Percentiles rank a stretch among this genome's conserved stretches.
Evolutionary conservation across 2,113 vertebrate genomes (phyloP).

Genomic region (Mastomys natalensis): DNA sequence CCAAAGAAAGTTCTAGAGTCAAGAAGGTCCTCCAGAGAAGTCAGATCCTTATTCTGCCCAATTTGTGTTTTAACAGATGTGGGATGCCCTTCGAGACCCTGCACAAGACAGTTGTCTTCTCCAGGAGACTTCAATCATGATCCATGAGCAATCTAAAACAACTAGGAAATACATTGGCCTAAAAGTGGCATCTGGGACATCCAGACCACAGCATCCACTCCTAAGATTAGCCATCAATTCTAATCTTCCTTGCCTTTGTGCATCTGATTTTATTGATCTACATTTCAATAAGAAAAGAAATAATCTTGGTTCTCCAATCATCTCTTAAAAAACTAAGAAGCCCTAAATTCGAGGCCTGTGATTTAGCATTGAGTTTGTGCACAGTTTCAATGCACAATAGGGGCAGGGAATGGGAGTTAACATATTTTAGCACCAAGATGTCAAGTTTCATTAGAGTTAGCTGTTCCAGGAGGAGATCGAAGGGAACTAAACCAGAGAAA

Average conservation of each 20-base stretch:
- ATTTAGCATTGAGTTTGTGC: neutral
- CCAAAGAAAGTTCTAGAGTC: neutral
- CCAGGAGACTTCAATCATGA: neutral
- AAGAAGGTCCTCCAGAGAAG: neutral
- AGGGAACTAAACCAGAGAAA: constrained; percentile 76
- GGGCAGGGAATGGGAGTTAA: constrained; percentile 54
- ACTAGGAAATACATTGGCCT: neutral
- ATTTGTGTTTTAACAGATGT: too few relatives aligned
- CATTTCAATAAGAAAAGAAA: constrained; percentile 50
- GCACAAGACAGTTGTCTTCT: neutral
- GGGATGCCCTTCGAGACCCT: neutral
- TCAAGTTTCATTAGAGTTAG: constrained; percentile 82
- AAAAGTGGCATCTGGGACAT: neutral
- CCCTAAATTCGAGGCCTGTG: neutral
- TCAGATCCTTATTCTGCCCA: neutral
- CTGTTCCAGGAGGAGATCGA: constrained; percentile 77
- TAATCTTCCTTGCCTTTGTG: neutral
- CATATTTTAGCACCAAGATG: constrained; percentile 72
- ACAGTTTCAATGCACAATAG: constrained; percentile 57
- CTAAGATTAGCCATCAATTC: neutral
- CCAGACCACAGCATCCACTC: neutral
- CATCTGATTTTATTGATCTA: neutral
- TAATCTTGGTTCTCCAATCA: neutral
- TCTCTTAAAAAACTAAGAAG: constrained; percentile 38
- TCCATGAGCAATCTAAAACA: neutral